phyloP scores from a whole-genome alignment of 1,140 invertebrate genomes.

The Neodiprion lecontei region DNA sequence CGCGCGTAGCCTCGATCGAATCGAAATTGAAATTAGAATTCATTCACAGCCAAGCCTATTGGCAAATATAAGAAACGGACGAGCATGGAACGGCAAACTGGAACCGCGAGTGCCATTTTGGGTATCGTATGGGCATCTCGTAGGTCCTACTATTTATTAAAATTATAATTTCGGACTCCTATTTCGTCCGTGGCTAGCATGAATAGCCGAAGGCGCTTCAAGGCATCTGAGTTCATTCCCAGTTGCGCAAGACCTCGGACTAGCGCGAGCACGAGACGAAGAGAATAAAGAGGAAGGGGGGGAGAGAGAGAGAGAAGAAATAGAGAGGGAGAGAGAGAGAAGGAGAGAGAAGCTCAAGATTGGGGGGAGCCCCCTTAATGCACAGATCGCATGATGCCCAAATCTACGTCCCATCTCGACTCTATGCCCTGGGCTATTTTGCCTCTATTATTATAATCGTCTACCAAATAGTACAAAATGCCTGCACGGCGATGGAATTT shows the following conservation, averaged over 20 bases:
- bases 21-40: too few relatives aligned
- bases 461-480: not conserved
- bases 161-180: too few relatives aligned
- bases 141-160: too few relatives aligned
- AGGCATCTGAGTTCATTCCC: not conserved
- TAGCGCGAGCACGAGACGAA: not conserved
- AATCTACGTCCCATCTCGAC: slow-evolving; percentile 5
- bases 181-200: not conserved
- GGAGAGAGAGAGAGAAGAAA: not conserved
- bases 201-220: not conserved
- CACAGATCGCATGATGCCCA: slow-evolving; percentile 31
- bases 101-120: too few relatives aligned
- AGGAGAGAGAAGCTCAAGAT: not conserved
- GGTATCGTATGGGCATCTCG: too few relatives aligned
- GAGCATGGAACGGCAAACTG: too few relatives aligned
- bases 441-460: slow-evolving; percentile 6
- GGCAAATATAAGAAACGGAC: too few relatives aligned
- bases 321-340: not conserved
- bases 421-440: not conserved
- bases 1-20: too few relatives aligned
- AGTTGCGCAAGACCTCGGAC: not conserved
- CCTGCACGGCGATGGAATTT: not conserved
- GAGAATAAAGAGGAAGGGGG: not conserved
- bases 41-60: too few relatives aligned
- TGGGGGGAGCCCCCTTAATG: slow-evolving; percentile 23